These are phyloP conservation scores for Oreochromis spilurus DNA, from an alignment of 2,113 vertebrate species.

Conservation along the genomic window DNA sequence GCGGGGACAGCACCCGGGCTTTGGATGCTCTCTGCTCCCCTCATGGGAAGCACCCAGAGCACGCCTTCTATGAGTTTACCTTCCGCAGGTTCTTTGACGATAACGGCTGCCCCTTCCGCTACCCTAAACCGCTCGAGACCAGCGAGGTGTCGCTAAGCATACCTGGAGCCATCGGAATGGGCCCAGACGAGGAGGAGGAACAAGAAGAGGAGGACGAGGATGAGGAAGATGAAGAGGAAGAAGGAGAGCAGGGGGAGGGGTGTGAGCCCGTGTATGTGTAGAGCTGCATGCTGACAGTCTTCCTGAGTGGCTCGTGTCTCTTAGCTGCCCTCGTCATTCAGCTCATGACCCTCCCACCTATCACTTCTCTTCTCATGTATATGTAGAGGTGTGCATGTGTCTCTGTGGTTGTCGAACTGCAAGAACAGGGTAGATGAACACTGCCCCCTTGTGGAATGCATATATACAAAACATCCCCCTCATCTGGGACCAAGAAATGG, in stretches of 20 bases:
- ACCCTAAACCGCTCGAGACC: constrained; percentile 85
- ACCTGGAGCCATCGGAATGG: constrained; percentile 11
- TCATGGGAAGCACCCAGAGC: constrained; percentile 87
- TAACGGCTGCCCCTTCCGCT: constrained; percentile 92
- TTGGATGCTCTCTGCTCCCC: constrained; percentile 83
- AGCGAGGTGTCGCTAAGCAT: constrained; percentile 12
- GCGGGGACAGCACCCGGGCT: constrained; percentile 83
- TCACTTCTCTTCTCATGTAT: constrained; percentile 4
- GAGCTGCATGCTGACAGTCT: constrained; percentile 9
- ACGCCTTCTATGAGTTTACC: constrained; percentile 97
- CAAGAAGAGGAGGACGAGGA: constrained; percentile 51
- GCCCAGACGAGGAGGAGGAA: constrained; percentile 41
- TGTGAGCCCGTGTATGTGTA: constrained; percentile 97
- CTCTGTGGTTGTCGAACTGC: background rate
- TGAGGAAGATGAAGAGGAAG: constrained; percentile 57
- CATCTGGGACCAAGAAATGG: constrained; percentile 65
- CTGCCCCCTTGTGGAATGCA: constrained; percentile 38
- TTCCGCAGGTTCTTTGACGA: constrained; percentile 98
- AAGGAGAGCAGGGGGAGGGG: constrained; percentile 78
- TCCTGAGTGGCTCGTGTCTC: background rate
- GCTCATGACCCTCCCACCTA: background rate
- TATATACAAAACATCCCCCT: constrained; percentile 25
- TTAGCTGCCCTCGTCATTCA: background rate
- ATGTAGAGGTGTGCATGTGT: background rate
- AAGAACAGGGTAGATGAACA: constrained; percentile 26